Conservation (phyloP, 2,888 invertebrate genomes). For the Stenichneumon culpator region DNA sequence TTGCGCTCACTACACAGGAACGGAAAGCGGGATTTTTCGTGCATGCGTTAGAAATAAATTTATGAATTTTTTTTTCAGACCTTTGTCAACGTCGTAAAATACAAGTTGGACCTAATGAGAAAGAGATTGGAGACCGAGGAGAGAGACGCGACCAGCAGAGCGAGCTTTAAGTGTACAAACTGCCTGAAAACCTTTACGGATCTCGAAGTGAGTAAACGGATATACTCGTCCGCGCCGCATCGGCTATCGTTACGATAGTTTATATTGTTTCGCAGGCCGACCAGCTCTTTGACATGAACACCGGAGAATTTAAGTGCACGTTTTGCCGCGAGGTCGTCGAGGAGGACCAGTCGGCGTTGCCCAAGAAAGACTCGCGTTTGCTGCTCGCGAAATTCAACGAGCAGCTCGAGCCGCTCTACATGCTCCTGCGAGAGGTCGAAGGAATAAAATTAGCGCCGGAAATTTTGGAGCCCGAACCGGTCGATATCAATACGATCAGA, state of each 20-base stretch:
- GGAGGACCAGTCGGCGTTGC: slow-evolving; percentile 97
- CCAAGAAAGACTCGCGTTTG: slow-evolving; percentile 96
- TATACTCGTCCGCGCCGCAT: neutral
- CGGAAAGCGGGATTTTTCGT: too few species aligned
- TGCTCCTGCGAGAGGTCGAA: slow-evolving; percentile 95
- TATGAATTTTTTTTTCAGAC: slow-evolving; percentile 85
- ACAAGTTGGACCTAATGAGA: slow-evolving; percentile 98
- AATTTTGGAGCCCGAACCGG: slow-evolving; percentile 97
- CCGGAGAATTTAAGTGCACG: slow-evolving; percentile 95
- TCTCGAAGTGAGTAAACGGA: slow-evolving; percentile 89
- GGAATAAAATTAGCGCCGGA: slow-evolving; percentile 97
- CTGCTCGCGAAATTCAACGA: slow-evolving; percentile 97
- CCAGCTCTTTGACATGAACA: slow-evolving; percentile 94
- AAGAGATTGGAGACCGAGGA: slow-evolving; percentile 98
- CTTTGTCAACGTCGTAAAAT: slow-evolving; percentile 99
- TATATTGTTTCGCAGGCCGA: slow-evolving; percentile 88
- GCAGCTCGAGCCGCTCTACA: slow-evolving; percentile 96
- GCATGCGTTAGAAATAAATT: too few species aligned
- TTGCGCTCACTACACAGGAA: too few species aligned
- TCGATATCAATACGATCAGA: slow-evolving; percentile 93
- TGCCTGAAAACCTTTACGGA: slow-evolving; percentile 98
- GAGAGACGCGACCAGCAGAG: slow-evolving; percentile 96
- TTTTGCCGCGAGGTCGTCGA: slow-evolving; percentile 96
- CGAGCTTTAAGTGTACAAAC: slow-evolving; percentile 96
- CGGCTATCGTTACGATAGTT: slow-evolving; percentile 21